Percentiles rank a stretch among this genome's conserved stretches.
phyloP scores from a whole-genome alignment of 2,888 invertebrate genomes.

The Stenichneumon culpator region DNA sequence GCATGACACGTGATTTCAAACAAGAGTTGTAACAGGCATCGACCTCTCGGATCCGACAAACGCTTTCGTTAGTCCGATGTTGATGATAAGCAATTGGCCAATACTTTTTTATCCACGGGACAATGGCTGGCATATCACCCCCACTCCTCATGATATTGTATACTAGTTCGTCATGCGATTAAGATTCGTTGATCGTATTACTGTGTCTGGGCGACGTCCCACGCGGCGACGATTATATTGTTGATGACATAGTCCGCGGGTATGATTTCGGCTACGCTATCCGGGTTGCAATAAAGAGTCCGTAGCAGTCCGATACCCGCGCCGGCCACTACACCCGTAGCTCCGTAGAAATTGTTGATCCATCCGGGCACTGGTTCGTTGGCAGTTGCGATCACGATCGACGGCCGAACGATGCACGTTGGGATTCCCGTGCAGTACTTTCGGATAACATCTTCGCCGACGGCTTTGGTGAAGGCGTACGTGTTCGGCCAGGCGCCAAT shows the following conservation, averaged over 20 bases:
- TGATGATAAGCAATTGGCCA: not conserved
- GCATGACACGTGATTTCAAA: not conserved
- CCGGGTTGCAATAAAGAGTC: slow-evolving; percentile 86
- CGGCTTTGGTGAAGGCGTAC: slow-evolving; percentile 91
- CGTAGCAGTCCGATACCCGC: slow-evolving; percentile 88
- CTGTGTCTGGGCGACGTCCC: slow-evolving; percentile 84
- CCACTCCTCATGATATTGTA: not conserved
- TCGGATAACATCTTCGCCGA: slow-evolving; percentile 89
- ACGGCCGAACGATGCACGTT: slow-evolving; percentile 89
- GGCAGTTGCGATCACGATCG: slow-evolving; percentile 86
- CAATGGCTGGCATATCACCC: not conserved
- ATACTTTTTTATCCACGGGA: not conserved
- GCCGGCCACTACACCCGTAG: slow-evolving; percentile 87
- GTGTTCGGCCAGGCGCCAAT: slow-evolving; percentile 89
- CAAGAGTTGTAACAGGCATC: not conserved
- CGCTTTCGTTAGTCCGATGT: not conserved
- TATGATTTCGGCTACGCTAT: slow-evolving; percentile 88
- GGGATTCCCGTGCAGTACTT: slow-evolving; percentile 87
- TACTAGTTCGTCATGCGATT: not conserved
- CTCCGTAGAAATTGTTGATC: slow-evolving; percentile 91
- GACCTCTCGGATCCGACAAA: not conserved
- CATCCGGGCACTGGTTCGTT: slow-evolving; percentile 87
- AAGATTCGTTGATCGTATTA: slow-evolving; percentile 58
- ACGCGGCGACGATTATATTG: slow-evolving; percentile 87
- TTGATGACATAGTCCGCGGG: slow-evolving; percentile 90